Conservation (phyloP, 2,113 vertebrate genomes). For the Campylomormyrus tamandua region DNA sequence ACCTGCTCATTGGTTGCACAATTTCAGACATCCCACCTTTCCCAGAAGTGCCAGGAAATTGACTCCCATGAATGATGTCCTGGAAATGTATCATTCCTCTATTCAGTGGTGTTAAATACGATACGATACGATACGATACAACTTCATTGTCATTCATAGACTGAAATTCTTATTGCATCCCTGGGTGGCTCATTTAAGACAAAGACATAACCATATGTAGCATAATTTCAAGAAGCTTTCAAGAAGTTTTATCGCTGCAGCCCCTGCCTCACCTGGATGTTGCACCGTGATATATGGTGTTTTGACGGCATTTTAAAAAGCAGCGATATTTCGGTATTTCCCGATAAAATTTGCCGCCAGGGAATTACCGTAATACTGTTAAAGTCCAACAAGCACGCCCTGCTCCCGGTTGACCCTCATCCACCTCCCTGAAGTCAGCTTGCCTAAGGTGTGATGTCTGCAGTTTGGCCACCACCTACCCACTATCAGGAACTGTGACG, state of each 20-base stretch:
- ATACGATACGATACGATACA: too few species aligned
- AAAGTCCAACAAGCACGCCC: background rate
- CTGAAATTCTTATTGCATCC: too few species aligned
- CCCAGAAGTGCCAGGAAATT: background rate
- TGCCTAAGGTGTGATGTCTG: background rate
- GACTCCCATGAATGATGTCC: background rate
- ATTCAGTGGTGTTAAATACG: too few species aligned
- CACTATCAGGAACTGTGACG: background rate
- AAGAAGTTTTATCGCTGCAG: background rate
- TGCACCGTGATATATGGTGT: background rate
- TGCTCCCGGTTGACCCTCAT: background rate
- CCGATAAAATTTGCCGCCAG: background rate
- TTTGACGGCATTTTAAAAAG: background rate
- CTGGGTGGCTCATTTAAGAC: too few species aligned
- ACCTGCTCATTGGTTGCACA: background rate
- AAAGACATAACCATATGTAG: too few species aligned
- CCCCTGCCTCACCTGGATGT: background rate
- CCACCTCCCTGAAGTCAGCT: background rate
- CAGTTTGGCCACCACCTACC: background rate
- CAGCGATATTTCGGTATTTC: background rate
- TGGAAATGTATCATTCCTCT: background rate
- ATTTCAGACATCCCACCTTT: background rate
- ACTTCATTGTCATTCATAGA: too few species aligned
- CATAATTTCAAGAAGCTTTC: background rate
- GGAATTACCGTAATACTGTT: background rate